These are phyloP conservation scores for Aeoliscus strigatus DNA, from an alignment of 2,797 vertebrate genomes.

Conservation along the genomic window DNA sequence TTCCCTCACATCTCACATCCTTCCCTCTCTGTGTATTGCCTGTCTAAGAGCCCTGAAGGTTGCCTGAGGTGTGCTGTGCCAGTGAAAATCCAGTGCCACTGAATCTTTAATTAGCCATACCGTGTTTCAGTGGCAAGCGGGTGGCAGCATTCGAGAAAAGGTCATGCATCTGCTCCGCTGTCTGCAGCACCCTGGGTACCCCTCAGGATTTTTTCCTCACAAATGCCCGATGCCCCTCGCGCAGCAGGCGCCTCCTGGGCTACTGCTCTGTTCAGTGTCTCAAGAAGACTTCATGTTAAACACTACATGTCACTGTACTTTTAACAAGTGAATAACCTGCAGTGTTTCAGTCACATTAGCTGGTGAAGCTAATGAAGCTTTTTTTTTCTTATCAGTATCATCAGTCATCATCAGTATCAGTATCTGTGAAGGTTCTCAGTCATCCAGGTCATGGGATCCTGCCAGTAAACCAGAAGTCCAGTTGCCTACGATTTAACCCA, in stretches of 20 bases:
- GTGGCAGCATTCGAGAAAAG: slow-evolving; percentile 66
- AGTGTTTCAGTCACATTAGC: slow-evolving; percentile 14
- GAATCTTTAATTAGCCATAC: slow-evolving; percentile 73
- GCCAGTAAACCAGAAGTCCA: no score
- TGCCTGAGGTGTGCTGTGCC: slow-evolving; percentile 66
- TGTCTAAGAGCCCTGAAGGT: slow-evolving; percentile 59
- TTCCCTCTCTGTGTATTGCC: slow-evolving; percentile 43
- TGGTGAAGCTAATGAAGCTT: slow-evolving; percentile 11
- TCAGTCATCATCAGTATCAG: no score
- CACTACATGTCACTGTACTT: slow-evolving; percentile 21
- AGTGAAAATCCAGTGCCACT: slow-evolving; percentile 69
- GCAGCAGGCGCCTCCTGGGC: slow-evolving; percentile 28
- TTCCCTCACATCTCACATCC: slow-evolving; percentile 25
- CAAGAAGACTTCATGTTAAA: slow-evolving; percentile 28
- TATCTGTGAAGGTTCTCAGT: no score
- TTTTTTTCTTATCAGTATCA: slow-evolving; percentile 20
- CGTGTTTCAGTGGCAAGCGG: slow-evolving; percentile 60
- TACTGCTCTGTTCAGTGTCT: slow-evolving; percentile 18
- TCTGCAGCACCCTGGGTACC: slow-evolving; percentile 47
- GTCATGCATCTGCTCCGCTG: slow-evolving; percentile 60
- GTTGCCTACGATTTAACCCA: no score
- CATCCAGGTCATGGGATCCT: no score
- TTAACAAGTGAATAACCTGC: slow-evolving; percentile 11
- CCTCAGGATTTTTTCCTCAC: slow-evolving; percentile 31
- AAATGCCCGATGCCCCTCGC: slow-evolving; percentile 28